Percentiles rank a stretch among this genome's conserved stretches.
phyloP scores from a whole-genome alignment of 2,888 invertebrate genomes.

The Eristalinus sepulchralis region DNA sequence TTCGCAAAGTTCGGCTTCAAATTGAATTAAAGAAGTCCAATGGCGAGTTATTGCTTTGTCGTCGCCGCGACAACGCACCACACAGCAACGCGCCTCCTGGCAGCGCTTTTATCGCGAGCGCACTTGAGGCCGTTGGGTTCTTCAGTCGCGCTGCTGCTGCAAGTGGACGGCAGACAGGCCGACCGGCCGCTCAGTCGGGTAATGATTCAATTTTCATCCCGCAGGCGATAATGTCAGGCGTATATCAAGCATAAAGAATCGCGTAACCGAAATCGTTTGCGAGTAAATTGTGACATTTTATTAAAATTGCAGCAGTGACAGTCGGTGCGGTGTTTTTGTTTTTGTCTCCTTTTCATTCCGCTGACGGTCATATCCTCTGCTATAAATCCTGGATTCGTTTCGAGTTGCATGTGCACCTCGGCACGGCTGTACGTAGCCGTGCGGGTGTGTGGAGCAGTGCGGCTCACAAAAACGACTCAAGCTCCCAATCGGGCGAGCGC shows the following conservation, averaged over 20 bases:
- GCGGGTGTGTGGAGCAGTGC: too few relatives aligned
- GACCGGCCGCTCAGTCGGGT: conserved; percentile 3
- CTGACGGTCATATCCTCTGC: conserved; percentile 46
- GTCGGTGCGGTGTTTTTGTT: conserved; percentile 36
- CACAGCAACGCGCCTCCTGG: conserved; percentile 21
- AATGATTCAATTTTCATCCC: conserved; percentile 65
- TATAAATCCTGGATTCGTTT: conserved; percentile 55
- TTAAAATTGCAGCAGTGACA: conserved; percentile 73
- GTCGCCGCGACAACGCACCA: conserved; percentile 12
- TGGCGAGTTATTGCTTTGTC: conserved; percentile 53
- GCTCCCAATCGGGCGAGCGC: conserved; percentile 29
- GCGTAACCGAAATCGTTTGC: conserved; percentile 70
- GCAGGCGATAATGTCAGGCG: conserved; percentile 53
- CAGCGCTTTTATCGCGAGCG: conserved; percentile 24
- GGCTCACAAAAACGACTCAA: neutral
- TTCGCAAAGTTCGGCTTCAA: conserved; percentile 34
- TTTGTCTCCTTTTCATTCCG: conserved; percentile 6
- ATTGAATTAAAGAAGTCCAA: conserved; percentile 57
- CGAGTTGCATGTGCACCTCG: conserved; percentile 5
- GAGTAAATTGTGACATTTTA: conserved; percentile 73
- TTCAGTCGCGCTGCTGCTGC: neutral
- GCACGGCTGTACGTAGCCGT: neutral
- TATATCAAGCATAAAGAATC: conserved; percentile 67
- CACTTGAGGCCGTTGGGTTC: conserved; percentile 6
- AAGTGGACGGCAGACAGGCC: neutral